Conservation (phyloP, 2,113 vertebrate genomes). For the Centropus unirufus region DNA sequence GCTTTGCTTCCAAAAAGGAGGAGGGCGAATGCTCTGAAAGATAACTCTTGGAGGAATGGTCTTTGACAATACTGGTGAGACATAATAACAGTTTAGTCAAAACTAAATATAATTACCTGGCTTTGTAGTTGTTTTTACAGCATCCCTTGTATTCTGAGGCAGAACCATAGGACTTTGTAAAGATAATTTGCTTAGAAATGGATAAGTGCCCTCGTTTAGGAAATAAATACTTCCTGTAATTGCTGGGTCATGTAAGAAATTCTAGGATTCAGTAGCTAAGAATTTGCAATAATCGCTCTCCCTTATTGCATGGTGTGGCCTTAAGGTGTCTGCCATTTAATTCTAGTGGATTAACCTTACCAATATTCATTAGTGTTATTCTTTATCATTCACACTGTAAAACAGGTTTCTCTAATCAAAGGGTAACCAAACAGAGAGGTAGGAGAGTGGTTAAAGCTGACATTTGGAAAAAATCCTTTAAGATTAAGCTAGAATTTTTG, state of each 20-base stretch:
- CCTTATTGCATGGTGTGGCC: not conserved
- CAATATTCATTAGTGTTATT: not conserved
- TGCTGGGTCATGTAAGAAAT: not conserved
- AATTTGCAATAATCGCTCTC: not conserved
- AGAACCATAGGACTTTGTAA: not conserved
- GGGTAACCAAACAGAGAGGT: not conserved
- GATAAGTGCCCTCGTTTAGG: not conserved
- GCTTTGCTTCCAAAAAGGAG: not conserved
- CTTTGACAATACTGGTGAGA: not conserved
- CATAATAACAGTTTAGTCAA: not conserved
- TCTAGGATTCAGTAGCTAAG: not conserved
- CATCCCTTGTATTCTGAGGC: not conserved
- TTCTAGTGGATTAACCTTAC: not conserved
- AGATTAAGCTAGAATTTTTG: not conserved
- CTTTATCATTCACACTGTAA: not conserved
- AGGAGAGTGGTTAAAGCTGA: not conserved
- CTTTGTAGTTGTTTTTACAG: not conserved
- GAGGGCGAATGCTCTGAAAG: not conserved
- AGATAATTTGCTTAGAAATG: not conserved
- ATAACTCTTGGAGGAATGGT: not conserved
- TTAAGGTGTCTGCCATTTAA: not conserved
- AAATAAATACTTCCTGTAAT: not conserved
- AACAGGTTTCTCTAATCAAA: not conserved
- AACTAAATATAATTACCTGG: not conserved
- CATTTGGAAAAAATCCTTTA: not conserved